Percentiles rank a stretch among this genome's conserved stretches.
phyloP scores from a whole-genome alignment of 1,140 invertebrate genomes.

The Drosophila elegans region DNA sequence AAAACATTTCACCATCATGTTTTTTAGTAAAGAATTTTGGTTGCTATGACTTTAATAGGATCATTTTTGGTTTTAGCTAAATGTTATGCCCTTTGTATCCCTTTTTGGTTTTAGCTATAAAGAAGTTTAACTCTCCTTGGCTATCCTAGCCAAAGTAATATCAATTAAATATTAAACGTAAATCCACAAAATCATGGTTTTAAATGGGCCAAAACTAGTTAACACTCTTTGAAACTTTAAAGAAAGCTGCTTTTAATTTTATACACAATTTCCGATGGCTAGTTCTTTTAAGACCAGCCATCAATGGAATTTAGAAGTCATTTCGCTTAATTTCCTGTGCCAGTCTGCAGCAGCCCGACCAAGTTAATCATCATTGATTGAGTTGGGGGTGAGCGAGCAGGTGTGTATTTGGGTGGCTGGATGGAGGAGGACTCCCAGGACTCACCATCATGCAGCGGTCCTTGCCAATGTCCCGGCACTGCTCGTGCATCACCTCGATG shows the following conservation, averaged over 20 bases:
- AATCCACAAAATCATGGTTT: neutral
- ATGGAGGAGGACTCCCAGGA: neutral
- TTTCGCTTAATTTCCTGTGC: constrained; percentile 28
- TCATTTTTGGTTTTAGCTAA: too few relatives aligned
- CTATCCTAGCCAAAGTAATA: too few relatives aligned
- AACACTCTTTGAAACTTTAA: neutral
- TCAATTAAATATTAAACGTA: too few relatives aligned
- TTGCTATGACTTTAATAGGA: too few relatives aligned
- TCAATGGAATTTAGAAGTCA: constrained; percentile 6
- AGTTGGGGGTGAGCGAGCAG: neutral
- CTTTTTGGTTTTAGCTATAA: too few relatives aligned
- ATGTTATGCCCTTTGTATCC: too few relatives aligned
- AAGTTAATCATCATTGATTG: constrained; percentile 36
- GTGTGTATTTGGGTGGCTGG: neutral
- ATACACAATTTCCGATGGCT: neutral
- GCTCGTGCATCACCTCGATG: constrained; percentile 96
- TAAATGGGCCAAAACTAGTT: too few relatives aligned
- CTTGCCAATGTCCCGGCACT: constrained; percentile 95
- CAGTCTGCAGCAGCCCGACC: constrained; percentile 6
- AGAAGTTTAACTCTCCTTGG: too few relatives aligned
- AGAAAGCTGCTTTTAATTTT: neutral
- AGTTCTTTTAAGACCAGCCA: neutral
- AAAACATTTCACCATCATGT: too few relatives aligned
- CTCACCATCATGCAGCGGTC: constrained; percentile 92
- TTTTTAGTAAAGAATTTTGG: too few relatives aligned